A percentile compares a stretch with the other conserved stretches of the same genome.
phyloP scores from a whole-genome alignment of 2,888 invertebrate genomes.

The Caenorhabditis sinica region DNA sequence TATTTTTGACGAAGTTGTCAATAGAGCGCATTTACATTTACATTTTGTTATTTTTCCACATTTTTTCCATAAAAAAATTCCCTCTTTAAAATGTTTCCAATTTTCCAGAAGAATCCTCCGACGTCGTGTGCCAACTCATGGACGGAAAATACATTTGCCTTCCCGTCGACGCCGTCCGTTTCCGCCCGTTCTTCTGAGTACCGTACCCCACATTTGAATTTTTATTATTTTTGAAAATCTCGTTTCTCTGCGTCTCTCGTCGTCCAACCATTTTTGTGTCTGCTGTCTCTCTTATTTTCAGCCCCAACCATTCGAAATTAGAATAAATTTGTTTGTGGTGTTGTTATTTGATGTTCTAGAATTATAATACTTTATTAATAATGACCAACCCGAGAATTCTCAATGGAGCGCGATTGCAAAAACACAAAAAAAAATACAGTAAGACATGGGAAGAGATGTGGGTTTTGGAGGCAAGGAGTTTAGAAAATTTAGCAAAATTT shows the following conservation, averaged over 20 bases:
- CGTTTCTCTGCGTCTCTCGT: constrained; percentile 41
- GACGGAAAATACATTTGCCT: constrained; percentile 58
- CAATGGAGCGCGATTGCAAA: too few relatives aligned
- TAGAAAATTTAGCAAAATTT: not conserved
- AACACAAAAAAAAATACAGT: too few relatives aligned
- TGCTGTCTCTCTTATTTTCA: not conserved
- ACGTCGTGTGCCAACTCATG: constrained; percentile 49
- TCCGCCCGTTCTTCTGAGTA: constrained; percentile 45
- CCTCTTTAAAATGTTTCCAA: not conserved
- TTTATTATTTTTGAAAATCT: constrained; percentile 5
- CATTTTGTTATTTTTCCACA: too few relatives aligned
- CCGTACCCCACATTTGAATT: not conserved
- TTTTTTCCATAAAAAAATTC: too few relatives aligned
- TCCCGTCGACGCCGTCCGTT: constrained; percentile 44
- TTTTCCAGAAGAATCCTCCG: constrained; percentile 41
- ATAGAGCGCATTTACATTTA: too few relatives aligned
- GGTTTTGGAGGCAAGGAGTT: too few relatives aligned
- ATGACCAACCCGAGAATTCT: too few relatives aligned
- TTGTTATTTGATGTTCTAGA: constrained; percentile 9
- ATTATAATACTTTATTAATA: not conserved
- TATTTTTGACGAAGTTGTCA: too few relatives aligned
- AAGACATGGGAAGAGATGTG: too few relatives aligned
- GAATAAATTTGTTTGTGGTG: constrained; percentile 62
- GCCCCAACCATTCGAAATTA: constrained; percentile 33
- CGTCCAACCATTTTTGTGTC: constrained; percentile 7